These are phyloP conservation scores for Antheraea assamensis DNA, from an alignment of 2,888 invertebrate species.

Conservation along the genomic window DNA sequence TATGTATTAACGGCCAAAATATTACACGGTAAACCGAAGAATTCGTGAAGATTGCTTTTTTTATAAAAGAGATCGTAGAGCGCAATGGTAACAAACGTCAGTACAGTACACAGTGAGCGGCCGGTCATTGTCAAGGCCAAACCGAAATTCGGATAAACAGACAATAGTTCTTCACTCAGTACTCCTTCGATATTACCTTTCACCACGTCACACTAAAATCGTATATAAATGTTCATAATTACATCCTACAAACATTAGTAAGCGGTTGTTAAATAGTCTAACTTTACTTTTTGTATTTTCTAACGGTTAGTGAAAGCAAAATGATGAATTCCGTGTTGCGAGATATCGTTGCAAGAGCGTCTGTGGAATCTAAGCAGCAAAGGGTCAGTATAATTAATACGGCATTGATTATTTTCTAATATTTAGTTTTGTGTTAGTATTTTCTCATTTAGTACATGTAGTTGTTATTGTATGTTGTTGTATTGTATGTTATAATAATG, in stretches of 20 bases:
- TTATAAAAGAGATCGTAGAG: constrained; percentile 52
- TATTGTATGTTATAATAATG: no score
- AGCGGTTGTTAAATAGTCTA: constrained; percentile 19
- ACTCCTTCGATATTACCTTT: constrained; percentile 49
- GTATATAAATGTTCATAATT: constrained; percentile 20
- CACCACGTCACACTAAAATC: constrained; percentile 42
- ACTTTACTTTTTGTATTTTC: constrained; percentile 18
- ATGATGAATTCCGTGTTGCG: constrained; percentile 70
- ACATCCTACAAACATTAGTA: constrained; percentile 23
- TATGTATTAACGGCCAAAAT: not conserved
- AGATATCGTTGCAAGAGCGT: constrained; percentile 68
- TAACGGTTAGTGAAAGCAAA: constrained; percentile 56
- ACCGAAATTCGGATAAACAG: constrained; percentile 46
- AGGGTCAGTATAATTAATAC: constrained; percentile 53
- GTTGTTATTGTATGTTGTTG: no score
- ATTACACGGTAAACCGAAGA: not conserved
- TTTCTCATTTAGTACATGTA: no score
- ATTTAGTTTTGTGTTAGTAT: not conserved
- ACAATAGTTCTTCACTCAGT: constrained; percentile 41
- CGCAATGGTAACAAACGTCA: constrained; percentile 45
- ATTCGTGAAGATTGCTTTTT: not conserved
- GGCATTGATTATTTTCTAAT: not conserved
- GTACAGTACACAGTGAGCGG: constrained; percentile 66
- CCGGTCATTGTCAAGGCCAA: constrained; percentile 78
- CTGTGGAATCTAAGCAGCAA: constrained; percentile 62